Evolutionary conservation across 2,888 invertebrate genomes (phyloP).

Genomic region (Chelonus formosanus): DNA sequence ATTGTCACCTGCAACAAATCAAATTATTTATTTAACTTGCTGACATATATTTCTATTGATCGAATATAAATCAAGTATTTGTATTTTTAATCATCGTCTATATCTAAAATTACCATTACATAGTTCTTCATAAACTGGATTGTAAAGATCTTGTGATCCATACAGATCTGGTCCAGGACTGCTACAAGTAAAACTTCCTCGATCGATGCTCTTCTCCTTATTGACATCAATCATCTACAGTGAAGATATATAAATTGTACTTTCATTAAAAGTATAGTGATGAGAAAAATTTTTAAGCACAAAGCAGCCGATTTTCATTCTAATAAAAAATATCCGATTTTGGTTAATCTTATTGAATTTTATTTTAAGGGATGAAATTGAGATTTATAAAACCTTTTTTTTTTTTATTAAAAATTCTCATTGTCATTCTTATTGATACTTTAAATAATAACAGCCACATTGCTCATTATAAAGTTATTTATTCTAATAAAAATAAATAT

Average conservation of each 20-base stretch:
- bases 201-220: conserved; percentile 51
- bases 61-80: too few species aligned
- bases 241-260: conserved; percentile 7
- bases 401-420: too few species aligned
- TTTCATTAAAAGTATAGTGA: background rate
- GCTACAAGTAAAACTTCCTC: conserved; percentile 64
- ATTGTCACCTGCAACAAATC: conserved; percentile 51
- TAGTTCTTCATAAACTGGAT: conserved; percentile 85
- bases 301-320: too few species aligned
- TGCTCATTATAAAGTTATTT: too few species aligned
- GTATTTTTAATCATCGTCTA: conserved; percentile 22
- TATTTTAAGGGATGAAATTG: too few species aligned
- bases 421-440: too few species aligned
- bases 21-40: background rate
- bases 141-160: conserved; percentile 73
- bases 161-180: conserved; percentile 74
- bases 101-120: conserved; percentile 70
- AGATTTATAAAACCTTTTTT: too few species aligned
- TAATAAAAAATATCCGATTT: too few species aligned
- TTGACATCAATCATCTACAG: conserved; percentile 59
- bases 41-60: too few species aligned
- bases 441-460: too few species aligned
- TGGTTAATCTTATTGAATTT: too few species aligned
- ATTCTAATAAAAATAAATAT: too few species aligned
- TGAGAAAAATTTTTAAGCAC: background rate